Evolutionary conservation across 2,113 vertebrate genomes (phyloP), one percentile per base, ranked within the genome.

Genomic region (Gila orcuttii): DNA sequence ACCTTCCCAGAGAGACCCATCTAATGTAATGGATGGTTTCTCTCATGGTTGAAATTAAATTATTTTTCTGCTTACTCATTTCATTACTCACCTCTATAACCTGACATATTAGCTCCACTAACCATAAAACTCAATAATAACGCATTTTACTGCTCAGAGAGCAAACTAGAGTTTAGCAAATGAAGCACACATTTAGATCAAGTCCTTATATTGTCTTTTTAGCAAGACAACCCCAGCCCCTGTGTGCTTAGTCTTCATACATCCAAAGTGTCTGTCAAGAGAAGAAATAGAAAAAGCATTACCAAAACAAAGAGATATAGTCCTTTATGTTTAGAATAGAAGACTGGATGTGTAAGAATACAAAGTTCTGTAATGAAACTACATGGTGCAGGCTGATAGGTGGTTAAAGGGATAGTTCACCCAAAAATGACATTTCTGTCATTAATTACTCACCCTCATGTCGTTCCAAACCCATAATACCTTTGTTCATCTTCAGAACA

Each of bases 181-280:
- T 10, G 13, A 73, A 57, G 82, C n/a, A 74, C 23, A 73, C 2
- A 33, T 59, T 83, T 19, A 81, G 36, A 79, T n/a, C 47, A 31
- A 77, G 15, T 55, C n/a, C 15, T 84, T 55, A 42, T 31, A 10
- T 9, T 59, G n/a, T 86, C 81, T 85, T 59, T 87, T 92, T 47
- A 47, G 42, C 55, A 88, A 89, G 21, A 88, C 89, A 71, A 88
- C 91, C 77, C 90, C 91, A 36, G 93, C 93, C 50, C 93, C 93
- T 47, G 94, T 91, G 82, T 94, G 93, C 13, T 92, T 87, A 84
- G 82, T 90, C 90, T 93, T 94, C 89, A 89, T 94, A 78, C 90
- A 93, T 75, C 94, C 93, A 89, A 94, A 94, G 90, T 93, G 89
- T 91, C 93, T 94, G 91, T 83, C 89, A 92, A 90, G 89, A 88